Conservation (phyloP, 2,888 invertebrate species). For the Lobophora halterata region DNA sequence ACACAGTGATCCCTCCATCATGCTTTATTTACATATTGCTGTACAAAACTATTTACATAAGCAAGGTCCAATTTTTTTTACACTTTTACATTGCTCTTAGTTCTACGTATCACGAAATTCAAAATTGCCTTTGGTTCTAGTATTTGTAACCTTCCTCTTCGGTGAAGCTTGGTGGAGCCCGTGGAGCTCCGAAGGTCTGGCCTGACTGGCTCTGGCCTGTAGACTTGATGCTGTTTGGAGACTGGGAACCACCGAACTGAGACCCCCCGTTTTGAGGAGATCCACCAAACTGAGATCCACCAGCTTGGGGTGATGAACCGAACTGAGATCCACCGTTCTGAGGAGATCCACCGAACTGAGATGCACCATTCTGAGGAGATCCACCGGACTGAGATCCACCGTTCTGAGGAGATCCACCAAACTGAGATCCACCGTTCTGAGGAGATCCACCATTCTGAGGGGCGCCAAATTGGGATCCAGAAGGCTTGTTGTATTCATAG, state of each 20-base stretch:
- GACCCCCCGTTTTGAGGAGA: not conserved
- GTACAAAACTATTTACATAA: constrained; percentile 41
- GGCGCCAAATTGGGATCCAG: constrained; percentile 16
- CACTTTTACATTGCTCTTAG: constrained; percentile 42
- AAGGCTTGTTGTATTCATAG: constrained; percentile 33
- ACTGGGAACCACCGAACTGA: constrained; percentile 11
- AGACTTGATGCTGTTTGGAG: constrained; percentile 26
- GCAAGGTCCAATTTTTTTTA: constrained; percentile 38
- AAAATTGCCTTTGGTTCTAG: constrained; percentile 54
- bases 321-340: no score
- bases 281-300: constrained; percentile 11
- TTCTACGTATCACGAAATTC: constrained; percentile 34
- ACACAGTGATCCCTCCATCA: constrained; percentile 51
- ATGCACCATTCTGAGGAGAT: constrained; percentile 22
- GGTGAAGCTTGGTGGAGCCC: constrained; percentile 69
- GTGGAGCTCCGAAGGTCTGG: constrained; percentile 59
- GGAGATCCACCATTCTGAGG: constrained; percentile 13
- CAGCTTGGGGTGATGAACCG: constrained; percentile 4
- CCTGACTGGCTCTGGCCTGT: constrained; percentile 26
- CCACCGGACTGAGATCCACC: constrained; percentile 8
- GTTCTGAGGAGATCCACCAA: constrained; percentile 19
- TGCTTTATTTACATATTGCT: constrained; percentile 42
- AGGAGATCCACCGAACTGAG: constrained; percentile 20
- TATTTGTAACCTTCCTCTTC: constrained; percentile 72
- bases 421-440: constrained; percentile 20